These are phyloP conservation scores for Cochlearius cochlearius DNA, from an alignment of 2,113 vertebrate genomes.

Conservation along the genomic window DNA sequence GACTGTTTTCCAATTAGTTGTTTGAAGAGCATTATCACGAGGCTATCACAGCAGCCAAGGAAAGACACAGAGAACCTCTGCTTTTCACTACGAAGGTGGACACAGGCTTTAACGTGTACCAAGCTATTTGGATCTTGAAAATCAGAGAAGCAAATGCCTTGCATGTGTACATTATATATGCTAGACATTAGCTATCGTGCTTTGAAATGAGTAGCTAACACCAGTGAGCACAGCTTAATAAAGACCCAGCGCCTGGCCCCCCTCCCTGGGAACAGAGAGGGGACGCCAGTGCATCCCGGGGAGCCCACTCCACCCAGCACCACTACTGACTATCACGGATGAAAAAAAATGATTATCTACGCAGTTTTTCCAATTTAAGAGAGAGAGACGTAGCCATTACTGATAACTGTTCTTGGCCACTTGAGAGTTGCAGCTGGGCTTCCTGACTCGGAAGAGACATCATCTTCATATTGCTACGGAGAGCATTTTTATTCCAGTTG, in stretches of 20 bases:
- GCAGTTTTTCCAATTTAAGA: not conserved
- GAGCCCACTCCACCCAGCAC: not conserved
- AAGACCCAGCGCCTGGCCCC: not conserved
- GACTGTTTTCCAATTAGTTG: not conserved
- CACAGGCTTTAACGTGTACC: fast-evolving
- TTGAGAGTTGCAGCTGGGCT: not conserved
- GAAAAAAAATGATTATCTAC: not conserved
- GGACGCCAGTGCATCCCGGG: fast-evolving
- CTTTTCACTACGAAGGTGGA: not conserved
- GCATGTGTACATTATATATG: fast-evolving
- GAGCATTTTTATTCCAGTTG: not conserved
- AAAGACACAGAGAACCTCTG: not conserved
- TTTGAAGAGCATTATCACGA: fast-evolving
- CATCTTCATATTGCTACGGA: not conserved
- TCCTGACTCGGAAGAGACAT: not conserved
- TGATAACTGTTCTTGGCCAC: not conserved
- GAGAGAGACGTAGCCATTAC: not conserved
- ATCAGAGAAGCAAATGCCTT: not conserved
- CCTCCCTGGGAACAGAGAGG: not conserved
- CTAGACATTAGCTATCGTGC: fast-evolving
- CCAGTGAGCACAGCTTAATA: not conserved
- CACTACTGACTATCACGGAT: fast-evolving
- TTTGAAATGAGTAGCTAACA: not conserved
- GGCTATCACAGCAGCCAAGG: not conserved
- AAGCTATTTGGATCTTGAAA: not conserved